Percentiles rank a stretch among this genome's conserved stretches.
Evolutionary conservation across 2,113 vertebrate genomes (phyloP).

Genomic region (Bombycilla garrulus): DNA sequence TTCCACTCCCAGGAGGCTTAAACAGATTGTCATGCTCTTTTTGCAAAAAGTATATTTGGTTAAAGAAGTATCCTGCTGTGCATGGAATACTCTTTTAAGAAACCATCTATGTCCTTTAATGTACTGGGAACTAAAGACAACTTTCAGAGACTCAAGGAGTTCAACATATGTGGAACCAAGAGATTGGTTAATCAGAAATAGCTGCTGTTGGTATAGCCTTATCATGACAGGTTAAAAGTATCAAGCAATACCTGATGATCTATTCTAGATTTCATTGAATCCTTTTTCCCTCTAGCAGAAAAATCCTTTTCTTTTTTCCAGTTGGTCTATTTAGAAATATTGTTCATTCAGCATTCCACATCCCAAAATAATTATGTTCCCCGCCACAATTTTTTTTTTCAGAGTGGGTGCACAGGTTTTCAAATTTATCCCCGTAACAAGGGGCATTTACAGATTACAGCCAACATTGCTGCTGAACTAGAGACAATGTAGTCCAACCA

Average conservation of each 20-base stretch:
- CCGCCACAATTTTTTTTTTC: neutral
- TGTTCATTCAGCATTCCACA: neutral
- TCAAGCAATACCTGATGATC: neutral
- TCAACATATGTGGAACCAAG: neutral
- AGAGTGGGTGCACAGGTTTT: neutral
- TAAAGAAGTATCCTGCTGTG: neutral
- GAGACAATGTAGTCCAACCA: neutral
- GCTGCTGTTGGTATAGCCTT: neutral
- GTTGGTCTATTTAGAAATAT: neutral
- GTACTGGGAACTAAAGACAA: neutral
- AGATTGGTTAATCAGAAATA: neutral
- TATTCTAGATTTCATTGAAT: neutral
- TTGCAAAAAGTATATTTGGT: neutral
- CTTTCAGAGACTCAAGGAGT: accelerated
- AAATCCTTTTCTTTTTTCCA: neutral
- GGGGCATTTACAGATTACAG: neutral
- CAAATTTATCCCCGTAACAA: neutral
- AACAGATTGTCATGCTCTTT: neutral
- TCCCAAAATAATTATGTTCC: neutral
- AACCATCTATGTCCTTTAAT: neutral
- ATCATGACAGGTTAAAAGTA: neutral
- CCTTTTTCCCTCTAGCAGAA: neutral
- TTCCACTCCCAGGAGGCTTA: neutral
- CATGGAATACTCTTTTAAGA: neutral
- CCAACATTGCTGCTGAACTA: neutral